Evolutionary conservation across 2,888 invertebrate species (phyloP).

Genomic region (Brenthis ino): DNA sequence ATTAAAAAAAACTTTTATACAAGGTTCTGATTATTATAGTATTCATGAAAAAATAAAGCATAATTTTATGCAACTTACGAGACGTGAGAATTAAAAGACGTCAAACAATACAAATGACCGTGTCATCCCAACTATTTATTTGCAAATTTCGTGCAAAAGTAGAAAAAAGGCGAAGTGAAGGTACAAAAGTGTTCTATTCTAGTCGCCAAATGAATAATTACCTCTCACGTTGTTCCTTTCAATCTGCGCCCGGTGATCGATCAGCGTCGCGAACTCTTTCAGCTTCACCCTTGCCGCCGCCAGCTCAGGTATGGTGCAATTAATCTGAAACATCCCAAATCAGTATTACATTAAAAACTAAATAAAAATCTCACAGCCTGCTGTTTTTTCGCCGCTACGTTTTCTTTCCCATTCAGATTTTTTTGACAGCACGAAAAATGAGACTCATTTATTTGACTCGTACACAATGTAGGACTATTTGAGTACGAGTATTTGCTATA

Average conservation of each 20-base stretch:
- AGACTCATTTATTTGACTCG: conserved; percentile 82
- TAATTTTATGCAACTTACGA: conserved; percentile 31
- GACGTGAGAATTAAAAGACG: conserved; percentile 70
- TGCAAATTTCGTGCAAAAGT: conserved; percentile 81
- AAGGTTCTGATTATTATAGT: not conserved
- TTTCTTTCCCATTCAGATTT: conserved; percentile 82
- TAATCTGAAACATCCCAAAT: conserved; percentile 82
- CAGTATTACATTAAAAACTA: conserved; percentile 81
- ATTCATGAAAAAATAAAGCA: not conserved
- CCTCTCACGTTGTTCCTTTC: conserved; percentile 81
- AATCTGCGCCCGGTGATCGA: conserved; percentile 78
- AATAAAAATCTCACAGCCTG: conserved; percentile 75
- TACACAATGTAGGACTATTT: conserved; percentile 83
- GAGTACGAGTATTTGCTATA: conserved; percentile 84
- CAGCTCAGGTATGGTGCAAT: conserved; percentile 79
- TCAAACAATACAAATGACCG: conserved; percentile 75
- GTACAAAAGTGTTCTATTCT: conserved; percentile 82
- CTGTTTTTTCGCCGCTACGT: conserved; percentile 77
- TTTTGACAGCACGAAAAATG: conserved; percentile 83
- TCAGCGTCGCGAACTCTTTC: conserved; percentile 82
- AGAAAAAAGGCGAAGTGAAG: conserved; percentile 78
- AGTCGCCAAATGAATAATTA: conserved; percentile 82
- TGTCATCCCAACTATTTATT: conserved; percentile 79
- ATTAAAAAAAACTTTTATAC: no score
- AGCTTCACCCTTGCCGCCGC: conserved; percentile 77